Percentiles rank a stretch among this genome's conserved stretches.
phyloP scores from a whole-genome alignment of 1,140 invertebrate genomes.

The Pseudomyrmex flavicornis region DNA sequence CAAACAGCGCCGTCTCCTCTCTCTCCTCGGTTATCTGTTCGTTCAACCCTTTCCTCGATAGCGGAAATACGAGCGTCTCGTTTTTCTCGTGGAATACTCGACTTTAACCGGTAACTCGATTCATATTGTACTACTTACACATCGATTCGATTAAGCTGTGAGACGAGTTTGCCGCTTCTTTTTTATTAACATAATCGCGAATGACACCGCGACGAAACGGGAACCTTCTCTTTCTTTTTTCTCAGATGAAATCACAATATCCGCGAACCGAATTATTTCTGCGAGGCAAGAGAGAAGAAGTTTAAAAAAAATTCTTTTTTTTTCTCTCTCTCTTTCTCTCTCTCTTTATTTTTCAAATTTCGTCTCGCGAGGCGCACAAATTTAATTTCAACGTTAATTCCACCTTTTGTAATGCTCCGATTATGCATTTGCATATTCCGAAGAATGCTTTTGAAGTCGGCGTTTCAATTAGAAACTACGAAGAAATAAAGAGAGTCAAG shows the following conservation, averaged over 20 bases:
- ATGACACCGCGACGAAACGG: neutral
- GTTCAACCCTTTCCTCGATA: constrained; percentile 1
- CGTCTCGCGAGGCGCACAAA: neutral
- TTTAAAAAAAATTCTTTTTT: too few relatives aligned
- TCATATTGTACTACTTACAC: constrained; percentile 50
- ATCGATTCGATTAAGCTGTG: constrained; percentile 50
- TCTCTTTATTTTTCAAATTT: neutral
- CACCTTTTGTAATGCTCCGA: too few relatives aligned
- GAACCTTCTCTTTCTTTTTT: neutral
- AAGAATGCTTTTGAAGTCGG: neutral
- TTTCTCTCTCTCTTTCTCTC: too few relatives aligned
- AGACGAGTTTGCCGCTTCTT: neutral
- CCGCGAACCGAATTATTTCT: neutral
- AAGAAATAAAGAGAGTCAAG: too few relatives aligned
- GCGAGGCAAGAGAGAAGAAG: too few relatives aligned
- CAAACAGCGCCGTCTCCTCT: constrained; percentile 38
- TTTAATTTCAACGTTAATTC: neutral
- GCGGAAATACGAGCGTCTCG: constrained; percentile 4
- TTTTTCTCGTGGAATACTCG: constrained; percentile 20
- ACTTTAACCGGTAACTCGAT: constrained; percentile 42
- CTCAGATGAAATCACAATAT: neutral
- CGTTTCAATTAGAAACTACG: too few relatives aligned
- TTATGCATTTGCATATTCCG: neutral
- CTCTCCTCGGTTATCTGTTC: neutral
- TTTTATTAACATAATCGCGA: constrained; percentile 43